Evolutionary conservation across 2,797 vertebrate species (phyloP).

Genomic region (Chanos chanos): DNA sequence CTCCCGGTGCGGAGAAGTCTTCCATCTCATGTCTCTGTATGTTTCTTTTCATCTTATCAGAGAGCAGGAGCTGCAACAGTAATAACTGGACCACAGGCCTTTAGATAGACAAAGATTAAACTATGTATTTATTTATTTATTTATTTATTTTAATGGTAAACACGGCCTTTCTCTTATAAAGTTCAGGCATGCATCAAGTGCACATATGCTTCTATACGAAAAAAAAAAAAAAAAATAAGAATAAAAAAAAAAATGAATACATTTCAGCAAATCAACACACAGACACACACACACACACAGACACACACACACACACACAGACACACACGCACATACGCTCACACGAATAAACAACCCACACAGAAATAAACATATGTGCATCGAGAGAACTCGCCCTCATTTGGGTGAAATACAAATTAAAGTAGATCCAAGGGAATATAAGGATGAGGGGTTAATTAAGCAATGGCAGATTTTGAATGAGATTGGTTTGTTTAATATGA

Average conservation of each 20-base stretch:
- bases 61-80: conserved; percentile 42
- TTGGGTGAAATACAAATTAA: no score
- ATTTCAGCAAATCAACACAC: neutral
- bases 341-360: neutral
- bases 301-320: neutral
- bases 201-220: no score
- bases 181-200: no score
- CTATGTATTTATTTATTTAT: conserved; percentile 14
- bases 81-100: conserved; percentile 56
- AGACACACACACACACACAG: conserved; percentile 4
- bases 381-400: no score
- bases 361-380: no score
- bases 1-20: conserved; percentile 47
- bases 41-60: conserved; percentile 60
- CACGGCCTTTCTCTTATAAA: neutral
- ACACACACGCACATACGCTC: neutral
- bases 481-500: conserved; percentile 66
- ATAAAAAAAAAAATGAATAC: conserved; percentile 9
- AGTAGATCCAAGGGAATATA: conserved; percentile 16
- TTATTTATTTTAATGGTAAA: conserved; percentile 1
- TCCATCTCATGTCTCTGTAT: conserved; percentile 42
- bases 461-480: conserved; percentile 62
- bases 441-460: conserved; percentile 56
- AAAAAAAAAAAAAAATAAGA: no score
- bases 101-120: conserved; percentile 54